These are phyloP conservation scores for Herpetotheres cachinnans DNA, from an alignment of 2,113 vertebrate genomes.

Conservation along the genomic window DNA sequence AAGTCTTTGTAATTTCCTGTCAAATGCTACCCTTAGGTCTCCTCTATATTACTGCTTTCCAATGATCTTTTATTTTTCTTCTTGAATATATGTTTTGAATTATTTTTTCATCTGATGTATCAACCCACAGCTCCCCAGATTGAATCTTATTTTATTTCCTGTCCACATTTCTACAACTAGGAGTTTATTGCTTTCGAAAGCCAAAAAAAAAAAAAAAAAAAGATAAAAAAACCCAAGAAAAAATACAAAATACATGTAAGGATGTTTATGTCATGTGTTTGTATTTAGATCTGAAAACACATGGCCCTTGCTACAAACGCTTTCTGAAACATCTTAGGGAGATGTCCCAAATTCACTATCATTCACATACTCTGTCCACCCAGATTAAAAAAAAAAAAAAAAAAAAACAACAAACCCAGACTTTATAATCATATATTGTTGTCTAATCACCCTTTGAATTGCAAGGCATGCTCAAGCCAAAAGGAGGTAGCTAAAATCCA, in stretches of 20 bases:
- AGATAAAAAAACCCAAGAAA: background rate
- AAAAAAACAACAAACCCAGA: background rate
- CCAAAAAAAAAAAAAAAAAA: background rate
- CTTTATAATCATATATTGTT: background rate
- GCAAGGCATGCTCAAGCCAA: background rate
- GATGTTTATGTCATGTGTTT: background rate
- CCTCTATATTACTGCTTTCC: background rate
- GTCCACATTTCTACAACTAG: background rate
- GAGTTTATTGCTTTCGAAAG: constrained; percentile 12
- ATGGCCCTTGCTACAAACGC: background rate
- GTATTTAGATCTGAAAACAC: background rate
- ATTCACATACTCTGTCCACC: background rate
- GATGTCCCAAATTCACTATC: background rate
- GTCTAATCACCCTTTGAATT: background rate
- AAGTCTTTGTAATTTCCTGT: constrained; percentile 51
- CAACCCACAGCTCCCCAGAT: background rate
- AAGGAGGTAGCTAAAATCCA: background rate
- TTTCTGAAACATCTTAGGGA: background rate
- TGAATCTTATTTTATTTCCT: constrained; percentile 55
- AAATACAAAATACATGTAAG: background rate
- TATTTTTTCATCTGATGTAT: constrained; percentile 40
- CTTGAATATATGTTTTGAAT: constrained; percentile 48
- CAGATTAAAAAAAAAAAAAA: background rate
- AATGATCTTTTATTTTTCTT: background rate
- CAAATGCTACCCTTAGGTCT: constrained; percentile 1